These are phyloP conservation scores for Bubo bubo DNA, from an alignment of 2,113 vertebrate genomes.

Conservation along the genomic window DNA sequence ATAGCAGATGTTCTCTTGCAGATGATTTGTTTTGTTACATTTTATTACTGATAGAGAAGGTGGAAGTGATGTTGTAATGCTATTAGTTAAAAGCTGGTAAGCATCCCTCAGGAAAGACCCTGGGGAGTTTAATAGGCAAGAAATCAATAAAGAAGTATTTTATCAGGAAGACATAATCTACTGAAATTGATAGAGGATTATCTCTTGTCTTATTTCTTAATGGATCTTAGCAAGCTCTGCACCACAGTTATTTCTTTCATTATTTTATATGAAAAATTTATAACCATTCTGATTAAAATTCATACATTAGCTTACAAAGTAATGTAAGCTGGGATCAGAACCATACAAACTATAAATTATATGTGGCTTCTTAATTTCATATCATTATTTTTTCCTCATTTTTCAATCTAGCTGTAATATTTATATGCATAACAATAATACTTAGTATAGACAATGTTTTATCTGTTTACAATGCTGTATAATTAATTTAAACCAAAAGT, in stretches of 20 bases:
- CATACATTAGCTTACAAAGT: neutral
- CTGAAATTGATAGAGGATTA: slow-evolving; percentile 8
- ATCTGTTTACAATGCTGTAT: neutral
- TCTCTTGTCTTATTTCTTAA: neutral
- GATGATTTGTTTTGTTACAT: neutral
- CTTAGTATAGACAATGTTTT: neutral
- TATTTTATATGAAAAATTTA: neutral
- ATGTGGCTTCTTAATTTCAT: neutral
- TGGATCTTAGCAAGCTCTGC: neutral
- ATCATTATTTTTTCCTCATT: neutral
- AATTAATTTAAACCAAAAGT: neutral
- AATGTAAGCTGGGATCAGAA: neutral
- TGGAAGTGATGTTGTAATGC: neutral
- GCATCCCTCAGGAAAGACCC: neutral
- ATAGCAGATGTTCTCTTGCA: neutral
- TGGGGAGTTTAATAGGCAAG: neutral
- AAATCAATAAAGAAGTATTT: slow-evolving; percentile 23
- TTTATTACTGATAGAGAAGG: neutral
- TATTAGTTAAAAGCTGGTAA: slow-evolving; percentile 27
- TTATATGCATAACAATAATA: neutral
- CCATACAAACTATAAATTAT: neutral
- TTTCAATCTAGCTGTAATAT: neutral
- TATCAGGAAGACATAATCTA: slow-evolving; percentile 15
- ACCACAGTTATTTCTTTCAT: neutral
- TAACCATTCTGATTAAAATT: neutral